Conservation (phyloP, 2,888 invertebrate genomes). For the Acleris laterana region DNA sequence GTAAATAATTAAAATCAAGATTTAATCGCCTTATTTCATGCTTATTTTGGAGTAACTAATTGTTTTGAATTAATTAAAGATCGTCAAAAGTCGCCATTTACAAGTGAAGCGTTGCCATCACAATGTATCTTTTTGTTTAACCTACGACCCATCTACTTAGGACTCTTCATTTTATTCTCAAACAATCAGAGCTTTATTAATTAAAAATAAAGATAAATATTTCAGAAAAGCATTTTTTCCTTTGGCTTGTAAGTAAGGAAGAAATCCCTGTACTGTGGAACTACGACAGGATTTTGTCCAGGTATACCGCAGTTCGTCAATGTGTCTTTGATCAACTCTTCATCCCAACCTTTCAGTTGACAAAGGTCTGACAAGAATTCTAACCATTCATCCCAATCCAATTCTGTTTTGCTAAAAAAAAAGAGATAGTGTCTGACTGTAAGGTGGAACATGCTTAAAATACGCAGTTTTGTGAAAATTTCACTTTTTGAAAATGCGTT, state of each 20-base stretch:
- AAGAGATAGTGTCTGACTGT: not conserved
- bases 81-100: too few species aligned
- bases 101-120: too few species aligned
- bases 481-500: too few species aligned
- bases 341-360: constrained; percentile 49
- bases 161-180: too few species aligned
- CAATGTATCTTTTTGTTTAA: too few species aligned
- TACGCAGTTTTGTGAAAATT: too few species aligned
- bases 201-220: not conserved
- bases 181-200: not conserved
- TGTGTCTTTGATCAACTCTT: constrained; percentile 49
- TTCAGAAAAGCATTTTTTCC: constrained; percentile 45
- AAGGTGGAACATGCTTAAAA: not conserved
- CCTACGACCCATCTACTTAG: too few species aligned
- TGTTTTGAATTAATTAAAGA: too few species aligned
- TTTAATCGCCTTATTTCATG: too few species aligned
- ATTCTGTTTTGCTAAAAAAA: constrained; percentile 66
- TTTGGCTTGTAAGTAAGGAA: constrained; percentile 63
- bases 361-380: constrained; percentile 60
- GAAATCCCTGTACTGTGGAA: constrained; percentile 64
- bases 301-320: constrained; percentile 69
- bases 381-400: constrained; percentile 64
- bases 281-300: constrained; percentile 53
- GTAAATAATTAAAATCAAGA: too few species aligned
- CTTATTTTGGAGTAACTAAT: too few species aligned